Evolutionary conservation across 2,113 vertebrate species (phyloP).

Genomic region (Camelus bactrianus): DNA sequence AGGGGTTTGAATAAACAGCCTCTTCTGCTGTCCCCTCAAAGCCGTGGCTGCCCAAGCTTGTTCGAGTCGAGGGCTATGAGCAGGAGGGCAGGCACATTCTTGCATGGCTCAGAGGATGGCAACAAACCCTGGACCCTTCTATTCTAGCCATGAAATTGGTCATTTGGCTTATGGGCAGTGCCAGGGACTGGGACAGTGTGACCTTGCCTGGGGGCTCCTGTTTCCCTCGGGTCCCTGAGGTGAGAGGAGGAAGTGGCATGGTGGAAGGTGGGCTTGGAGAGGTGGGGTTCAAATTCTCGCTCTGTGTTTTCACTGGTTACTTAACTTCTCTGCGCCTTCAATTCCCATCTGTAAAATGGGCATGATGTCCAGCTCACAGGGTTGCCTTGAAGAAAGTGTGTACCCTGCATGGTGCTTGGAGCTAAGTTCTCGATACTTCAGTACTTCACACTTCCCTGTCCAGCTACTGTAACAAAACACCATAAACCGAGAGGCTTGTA

Average conservation of each 20-base stretch:
- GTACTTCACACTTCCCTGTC: not conserved
- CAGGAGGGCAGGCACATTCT: not conserved
- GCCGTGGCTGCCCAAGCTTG: not conserved
- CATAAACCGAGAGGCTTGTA: not conserved
- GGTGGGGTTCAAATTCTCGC: not conserved
- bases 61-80: not conserved
- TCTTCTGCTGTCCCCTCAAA: not conserved
- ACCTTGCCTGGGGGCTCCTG: not conserved
- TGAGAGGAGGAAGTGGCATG: not conserved
- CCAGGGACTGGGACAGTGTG: too few relatives aligned
- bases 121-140: not conserved
- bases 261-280: not conserved
- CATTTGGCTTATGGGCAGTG: not conserved
- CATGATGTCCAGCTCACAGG: not conserved
- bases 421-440: not conserved
- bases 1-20: not conserved
- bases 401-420: not conserved
- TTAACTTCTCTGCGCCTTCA: not conserved
- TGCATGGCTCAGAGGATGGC: not conserved
- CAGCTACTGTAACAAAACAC: not conserved
- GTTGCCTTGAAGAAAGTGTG: not conserved
- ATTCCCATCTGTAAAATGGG: not conserved
- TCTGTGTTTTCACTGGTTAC: not conserved
- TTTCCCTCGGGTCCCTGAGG: not conserved
- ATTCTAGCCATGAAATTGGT: not conserved